Evolutionary conservation across 2,113 vertebrate genomes (phyloP).

Genomic region (Brienomyrus longianalis): DNA sequence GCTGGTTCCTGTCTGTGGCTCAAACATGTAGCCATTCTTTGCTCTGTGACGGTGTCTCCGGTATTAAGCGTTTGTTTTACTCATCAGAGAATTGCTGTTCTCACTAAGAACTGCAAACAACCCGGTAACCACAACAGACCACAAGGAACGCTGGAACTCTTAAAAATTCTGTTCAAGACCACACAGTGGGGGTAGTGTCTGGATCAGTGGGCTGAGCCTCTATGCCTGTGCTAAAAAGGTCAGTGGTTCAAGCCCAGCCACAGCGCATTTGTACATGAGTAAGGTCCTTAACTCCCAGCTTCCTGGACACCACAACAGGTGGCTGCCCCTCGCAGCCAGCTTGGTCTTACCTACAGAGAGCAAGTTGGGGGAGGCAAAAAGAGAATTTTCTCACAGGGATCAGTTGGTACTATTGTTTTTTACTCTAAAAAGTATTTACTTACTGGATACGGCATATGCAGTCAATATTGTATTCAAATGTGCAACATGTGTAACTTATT

Average conservation of each 20-base stretch:
- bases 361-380: too few species aligned
- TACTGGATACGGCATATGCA: neutral
- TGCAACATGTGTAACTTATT: neutral
- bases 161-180: neutral
- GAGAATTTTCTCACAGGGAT: too few species aligned
- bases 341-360: too few species aligned
- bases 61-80: neutral
- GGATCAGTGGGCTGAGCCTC: too few species aligned
- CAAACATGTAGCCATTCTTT: conserved; percentile 55
- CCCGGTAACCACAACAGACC: neutral
- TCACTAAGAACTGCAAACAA: neutral
- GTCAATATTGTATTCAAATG: neutral
- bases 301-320: too few species aligned
- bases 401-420: too few species aligned
- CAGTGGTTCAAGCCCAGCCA: too few species aligned
- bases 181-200: neutral
- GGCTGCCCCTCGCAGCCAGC: too few species aligned
- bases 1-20: conserved; percentile 48
- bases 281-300: too few species aligned
- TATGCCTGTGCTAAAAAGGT: too few species aligned
- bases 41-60: conserved; percentile 34
- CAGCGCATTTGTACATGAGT: too few species aligned
- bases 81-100: conserved; percentile 32
- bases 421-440: neutral
- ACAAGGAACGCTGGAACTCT: neutral